Base-by-base conservation (phyloP, 1,140 invertebrate species). In the Rhagoletis zephyria region DNA sequence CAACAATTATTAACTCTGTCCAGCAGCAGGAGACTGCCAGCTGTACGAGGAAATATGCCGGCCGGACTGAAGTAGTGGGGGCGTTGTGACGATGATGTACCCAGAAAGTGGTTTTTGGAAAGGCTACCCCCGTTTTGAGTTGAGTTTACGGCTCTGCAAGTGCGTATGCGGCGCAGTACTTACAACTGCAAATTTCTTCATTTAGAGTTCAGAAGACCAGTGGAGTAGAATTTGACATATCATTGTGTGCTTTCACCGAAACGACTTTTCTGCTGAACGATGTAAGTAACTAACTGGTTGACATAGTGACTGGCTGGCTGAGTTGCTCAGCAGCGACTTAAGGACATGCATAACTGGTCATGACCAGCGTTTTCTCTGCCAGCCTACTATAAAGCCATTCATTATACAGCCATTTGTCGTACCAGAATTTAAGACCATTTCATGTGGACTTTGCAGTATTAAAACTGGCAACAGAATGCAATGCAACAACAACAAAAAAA, bases 231-330 rank as follows among this genome's bases (percentile, higher is more conserved):
- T 74, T 45, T 16, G 67, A 12, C 42, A 16, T 74, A 74, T 48
- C 67, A 16, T 48, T 74, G 42, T 48, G 42, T 3, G 42, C 67
- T 74, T 48, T 42, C 67, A 74, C 4, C 42, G 3, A 74, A 2
- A 48, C 19, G 48, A 81, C 42, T 48, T n/a, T n/a, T 56, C 48
- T 19, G 10, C 6, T 59, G 3, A 56, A 19, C 48, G 30, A 30
- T 30, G 30, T 81, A 19, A 81, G 42, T 81, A 81, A 81, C 74
- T 81, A 81, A 81, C 74, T 56, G 74, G 74, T 81, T 81, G 48
- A 81, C 74, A 81, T 56, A 81, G 48, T 81, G 74, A 81, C 74
- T 81, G 48, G 48, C 16, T 6, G 30, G 30, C 30, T 30, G 30
- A 30, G 30, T 30, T 30, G 30, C 30, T 30, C 30, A 30, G 30